Evolutionary conservation across 2,113 vertebrate genomes (phyloP), one percentile per base, ranked within the genome.

Genomic region (Indicator maculatus): DNA sequence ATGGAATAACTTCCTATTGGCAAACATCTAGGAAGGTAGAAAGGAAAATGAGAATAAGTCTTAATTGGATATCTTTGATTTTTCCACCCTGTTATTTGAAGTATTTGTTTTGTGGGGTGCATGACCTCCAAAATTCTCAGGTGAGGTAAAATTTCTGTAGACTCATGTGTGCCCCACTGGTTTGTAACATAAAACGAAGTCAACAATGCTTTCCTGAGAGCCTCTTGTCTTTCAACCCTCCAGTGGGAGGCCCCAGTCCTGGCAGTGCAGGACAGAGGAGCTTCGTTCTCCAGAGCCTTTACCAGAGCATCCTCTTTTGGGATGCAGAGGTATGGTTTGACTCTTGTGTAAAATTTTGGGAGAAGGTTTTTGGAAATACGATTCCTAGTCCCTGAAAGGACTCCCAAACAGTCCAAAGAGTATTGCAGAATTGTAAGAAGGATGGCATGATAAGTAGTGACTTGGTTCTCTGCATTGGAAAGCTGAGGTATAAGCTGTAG

Each of bases 131-230:
- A 53, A 78, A 72, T 45, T 93, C 6, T 11, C 9, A 44, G 26
- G 26, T 23, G 15, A 86, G 12, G 16, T 36, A 21, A 66, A 24
- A 39, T 55, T 70, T 50, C 39, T 30, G 16, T 16, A 83, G 60
- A 53, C 2, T 3, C 0, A 0, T 5, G 3, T 39, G 15, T 18
- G 0, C 5, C 31, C 2, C 3, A 0, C 18, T 9, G 6, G 16
- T 4, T 88, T 4, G 19, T 31, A 15, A 23, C 24, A 28, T 5
- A 33, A 41, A 61, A 15, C 7, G 13, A 14, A 13, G 21, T 2
- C 10, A 8, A 5, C 9, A 21, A 3, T 17, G 11, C 7, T 65
- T 24, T 69, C 16, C 4, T 31, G 39, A n/a, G 12, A 13, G 8
- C 2, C 23, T 84, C 53, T 9, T 85, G 56, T 50, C 30, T 60